Evolutionary conservation across 2,797 vertebrate genomes (phyloP), one percentile per base, ranked within the genome.

Genomic region (Acanthurus tractus): DNA sequence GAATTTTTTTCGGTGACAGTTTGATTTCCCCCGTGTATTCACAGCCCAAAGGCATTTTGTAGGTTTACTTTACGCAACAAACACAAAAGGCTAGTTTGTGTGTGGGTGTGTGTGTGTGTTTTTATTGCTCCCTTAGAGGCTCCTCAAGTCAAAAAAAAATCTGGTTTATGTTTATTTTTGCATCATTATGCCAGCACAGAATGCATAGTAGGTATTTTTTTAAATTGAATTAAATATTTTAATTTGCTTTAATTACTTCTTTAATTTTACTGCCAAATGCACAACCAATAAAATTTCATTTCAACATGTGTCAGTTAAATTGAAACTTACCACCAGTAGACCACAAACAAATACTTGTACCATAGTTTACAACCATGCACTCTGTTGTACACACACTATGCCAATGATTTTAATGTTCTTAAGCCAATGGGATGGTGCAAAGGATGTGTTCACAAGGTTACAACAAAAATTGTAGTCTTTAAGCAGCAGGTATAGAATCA

Each of bases 11-110:
- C 23, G 65, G 55, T 70, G 42, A 50, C 20, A 4, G 59, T 74
- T 83, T 86, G 63, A 86, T 83, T 86, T 71, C 76, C 67, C 53
- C 1, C 0, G 5, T 17, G 78, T 61, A 48, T 74, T 78, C 20
- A 20, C 59, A 78, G 49, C 63, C 53, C 57, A 48, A 74, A 81
- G 64, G 67, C 40, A 55, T 12, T 52, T 40, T 17, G 44, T 36
- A 70, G 25, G 53, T 72, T 70, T 34, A 62, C 22, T 13, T 5
- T 56, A 61, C 65, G 56, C 4, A 63, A 58, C 48, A 70, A 17
- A 50, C 49, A 44, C 38, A 49, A 6, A 49, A 10, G 23, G 34
- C 22, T 5, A 18, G 14, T 62, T 1, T 68, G 4, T 66, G 22
- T 58, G 59, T 58, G 36, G 70, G 64, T 45, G 3, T 23, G 55